Percentiles rank a stretch among this genome's conserved stretches.
These are phyloP conservation scores for Phaedon cochleariae DNA, from an alignment of 2,888 invertebrate species.

Conservation along the genomic window DNA sequence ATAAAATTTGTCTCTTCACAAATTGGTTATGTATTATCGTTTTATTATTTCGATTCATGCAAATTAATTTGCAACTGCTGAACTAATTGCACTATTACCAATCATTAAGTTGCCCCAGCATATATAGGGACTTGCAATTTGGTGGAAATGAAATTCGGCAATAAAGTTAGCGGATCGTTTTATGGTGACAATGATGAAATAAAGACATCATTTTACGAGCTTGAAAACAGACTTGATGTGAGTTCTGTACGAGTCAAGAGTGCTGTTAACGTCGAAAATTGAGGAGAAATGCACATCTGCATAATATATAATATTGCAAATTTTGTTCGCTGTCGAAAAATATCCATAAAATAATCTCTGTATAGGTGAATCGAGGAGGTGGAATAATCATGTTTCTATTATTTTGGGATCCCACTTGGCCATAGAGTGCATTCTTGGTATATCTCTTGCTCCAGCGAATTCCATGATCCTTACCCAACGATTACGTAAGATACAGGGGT, in stretches of 20 bases:
- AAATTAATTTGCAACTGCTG: background rate
- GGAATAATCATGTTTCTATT: no score
- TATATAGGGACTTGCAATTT: background rate
- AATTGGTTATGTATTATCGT: no score
- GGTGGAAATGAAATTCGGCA: background rate
- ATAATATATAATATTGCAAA: background rate
- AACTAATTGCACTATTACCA: background rate
- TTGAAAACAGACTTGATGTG: background rate
- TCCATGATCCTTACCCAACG: no score
- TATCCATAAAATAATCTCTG: no score
- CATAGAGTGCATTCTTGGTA: no score
- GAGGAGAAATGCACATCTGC: background rate
- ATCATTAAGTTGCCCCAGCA: background rate
- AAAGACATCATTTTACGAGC: constrained; percentile 10
- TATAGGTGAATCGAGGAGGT: no score
- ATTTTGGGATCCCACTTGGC: no score
- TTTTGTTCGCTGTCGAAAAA: background rate
- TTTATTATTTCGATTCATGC: no score
- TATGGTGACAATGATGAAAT: constrained; percentile 6
- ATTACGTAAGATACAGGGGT: no score
- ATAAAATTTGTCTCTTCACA: no score
- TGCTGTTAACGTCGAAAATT: background rate
- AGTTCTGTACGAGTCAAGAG: constrained; percentile 1
- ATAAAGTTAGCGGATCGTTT: constrained; percentile 5
- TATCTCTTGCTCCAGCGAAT: no score